phyloP scores from a whole-genome alignment of 2,113 vertebrate genomes.

The Pomatostomus ruficeps region DNA sequence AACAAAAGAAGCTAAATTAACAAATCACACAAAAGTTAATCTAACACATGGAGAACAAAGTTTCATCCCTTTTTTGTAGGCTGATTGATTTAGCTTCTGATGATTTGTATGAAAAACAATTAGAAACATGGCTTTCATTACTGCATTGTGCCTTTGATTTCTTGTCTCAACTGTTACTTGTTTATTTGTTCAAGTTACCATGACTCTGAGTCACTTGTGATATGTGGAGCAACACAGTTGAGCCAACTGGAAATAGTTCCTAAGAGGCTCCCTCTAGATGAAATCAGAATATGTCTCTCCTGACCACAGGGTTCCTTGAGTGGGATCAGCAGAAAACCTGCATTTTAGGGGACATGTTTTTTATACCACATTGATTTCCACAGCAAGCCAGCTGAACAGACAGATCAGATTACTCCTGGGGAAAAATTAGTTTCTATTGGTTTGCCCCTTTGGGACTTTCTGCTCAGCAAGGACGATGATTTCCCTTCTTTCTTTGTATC shows the following conservation, averaged over 20 bases:
- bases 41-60: neutral
- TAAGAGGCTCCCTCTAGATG: neutral
- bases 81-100: neutral
- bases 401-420: neutral
- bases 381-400: neutral
- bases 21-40: neutral
- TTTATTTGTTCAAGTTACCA: constrained; percentile 36
- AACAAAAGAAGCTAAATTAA: neutral
- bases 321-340: neutral
- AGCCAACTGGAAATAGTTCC: neutral
- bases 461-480: neutral
- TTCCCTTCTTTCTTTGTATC: neutral
- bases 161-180: neutral
- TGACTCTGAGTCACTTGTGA: constrained; percentile 32
- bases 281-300: neutral
- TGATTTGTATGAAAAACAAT: neutral
- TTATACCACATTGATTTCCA: neutral
- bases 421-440: neutral
- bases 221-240: neutral
- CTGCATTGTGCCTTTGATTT: constrained; percentile 12
- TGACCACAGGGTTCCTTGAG: neutral
- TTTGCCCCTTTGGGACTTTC: neutral
- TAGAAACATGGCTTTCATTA: constrained; percentile 16
- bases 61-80: neutral
- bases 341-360: neutral